These are phyloP conservation scores for Ptychodera flava DNA, from an alignment of 35 echinoderm and acorn worm species.

Conservation along the genomic window DNA sequence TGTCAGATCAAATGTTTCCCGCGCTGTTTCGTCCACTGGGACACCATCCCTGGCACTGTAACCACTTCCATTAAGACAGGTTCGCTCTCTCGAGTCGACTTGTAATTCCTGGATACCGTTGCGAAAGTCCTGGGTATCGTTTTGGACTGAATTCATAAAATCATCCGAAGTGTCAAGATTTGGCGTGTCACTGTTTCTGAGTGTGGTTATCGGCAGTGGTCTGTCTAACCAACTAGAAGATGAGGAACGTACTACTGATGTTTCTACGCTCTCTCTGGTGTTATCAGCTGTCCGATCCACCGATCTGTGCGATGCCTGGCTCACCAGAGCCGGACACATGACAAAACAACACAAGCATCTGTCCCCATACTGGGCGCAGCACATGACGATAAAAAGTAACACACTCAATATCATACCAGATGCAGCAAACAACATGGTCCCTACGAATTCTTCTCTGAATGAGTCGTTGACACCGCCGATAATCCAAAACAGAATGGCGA, in stretches of 20 bases:
- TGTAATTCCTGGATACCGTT: too few relatives aligned
- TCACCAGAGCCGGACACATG: neutral
- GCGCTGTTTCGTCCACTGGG: too few relatives aligned
- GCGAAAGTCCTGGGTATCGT: too few relatives aligned
- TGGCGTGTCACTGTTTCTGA: too few relatives aligned
- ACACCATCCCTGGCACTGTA: too few relatives aligned
- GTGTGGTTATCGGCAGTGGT: too few relatives aligned
- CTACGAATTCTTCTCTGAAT: neutral
- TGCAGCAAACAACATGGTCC: neutral
- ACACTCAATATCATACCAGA: neutral
- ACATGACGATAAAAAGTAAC: neutral
- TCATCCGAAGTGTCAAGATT: too few relatives aligned
- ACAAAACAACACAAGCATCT: neutral
- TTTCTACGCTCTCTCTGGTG: neutral
- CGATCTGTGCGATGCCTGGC: neutral
- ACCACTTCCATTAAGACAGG: too few relatives aligned
- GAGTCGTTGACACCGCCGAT: neutral
- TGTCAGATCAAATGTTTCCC: too few relatives aligned
- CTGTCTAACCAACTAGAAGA: neutral
- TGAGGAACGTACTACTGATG: neutral
- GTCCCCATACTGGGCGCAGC: neutral
- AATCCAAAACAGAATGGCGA: neutral
- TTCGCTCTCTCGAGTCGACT: too few relatives aligned
- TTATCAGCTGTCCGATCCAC: neutral
- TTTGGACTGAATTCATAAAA: too few relatives aligned